phyloP scores from a whole-genome alignment of 2,113 vertebrate species.

The Ctenodactylus gundi region DNA sequence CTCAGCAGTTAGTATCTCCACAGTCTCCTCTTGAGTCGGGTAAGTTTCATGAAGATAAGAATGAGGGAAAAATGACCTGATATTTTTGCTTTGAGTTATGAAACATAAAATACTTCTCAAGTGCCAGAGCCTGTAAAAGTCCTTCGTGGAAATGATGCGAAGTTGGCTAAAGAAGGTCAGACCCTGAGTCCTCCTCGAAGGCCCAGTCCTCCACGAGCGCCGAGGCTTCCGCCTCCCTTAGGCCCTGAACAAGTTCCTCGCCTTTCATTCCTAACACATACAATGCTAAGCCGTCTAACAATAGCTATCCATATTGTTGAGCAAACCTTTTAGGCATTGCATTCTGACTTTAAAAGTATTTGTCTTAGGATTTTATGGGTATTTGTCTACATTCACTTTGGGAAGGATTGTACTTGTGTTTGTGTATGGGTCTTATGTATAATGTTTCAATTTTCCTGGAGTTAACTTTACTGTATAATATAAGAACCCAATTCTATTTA shows the following conservation, averaged over 20 bases:
- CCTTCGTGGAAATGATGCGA: background rate
- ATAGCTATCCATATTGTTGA: rapidly evolving
- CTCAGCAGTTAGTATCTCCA: too few relatives aligned
- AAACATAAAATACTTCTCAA: background rate
- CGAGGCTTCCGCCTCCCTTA: too few relatives aligned
- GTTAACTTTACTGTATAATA: background rate
- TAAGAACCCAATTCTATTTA: background rate
- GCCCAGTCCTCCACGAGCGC: too few relatives aligned
- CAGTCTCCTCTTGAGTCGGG: too few relatives aligned
- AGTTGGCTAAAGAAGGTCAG: too few relatives aligned
- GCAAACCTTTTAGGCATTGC: rapidly evolving
- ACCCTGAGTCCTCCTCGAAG: too few relatives aligned
- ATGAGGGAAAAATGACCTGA: background rate
- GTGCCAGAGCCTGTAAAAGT: rapidly evolving
- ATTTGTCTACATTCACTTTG: too few relatives aligned
- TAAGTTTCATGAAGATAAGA: background rate
- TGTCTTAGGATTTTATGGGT: rapidly evolving
- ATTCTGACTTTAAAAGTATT: background rate
- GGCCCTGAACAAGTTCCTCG: rapidly evolving
- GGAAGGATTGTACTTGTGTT: background rate
- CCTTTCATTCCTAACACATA: rapidly evolving
- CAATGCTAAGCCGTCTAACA: too few relatives aligned
- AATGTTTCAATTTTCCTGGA: background rate
- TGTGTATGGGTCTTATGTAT: rapidly evolving
- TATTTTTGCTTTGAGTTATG: background rate